phyloP scores from a whole-genome alignment of 1,140 invertebrate genomes.

The Zeugodacus cucurbitae region DNA sequence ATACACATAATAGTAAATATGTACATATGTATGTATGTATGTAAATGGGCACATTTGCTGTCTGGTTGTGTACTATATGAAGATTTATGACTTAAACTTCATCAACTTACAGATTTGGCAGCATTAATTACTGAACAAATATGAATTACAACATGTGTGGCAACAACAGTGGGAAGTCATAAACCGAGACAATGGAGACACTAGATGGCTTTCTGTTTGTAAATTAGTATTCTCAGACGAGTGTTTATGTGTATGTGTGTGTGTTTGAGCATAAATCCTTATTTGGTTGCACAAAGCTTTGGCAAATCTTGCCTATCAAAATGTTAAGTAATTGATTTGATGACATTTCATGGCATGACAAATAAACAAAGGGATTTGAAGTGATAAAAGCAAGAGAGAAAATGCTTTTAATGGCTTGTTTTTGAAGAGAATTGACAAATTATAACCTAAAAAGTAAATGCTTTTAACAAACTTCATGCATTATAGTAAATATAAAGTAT shows the following conservation, averaged over 20 bases:
- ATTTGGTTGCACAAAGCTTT: not conserved
- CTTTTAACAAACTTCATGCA: too few species aligned
- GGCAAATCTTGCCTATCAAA: not conserved
- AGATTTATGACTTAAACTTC: conserved; percentile 17
- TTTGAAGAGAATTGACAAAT: too few species aligned
- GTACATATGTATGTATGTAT: not conserved
- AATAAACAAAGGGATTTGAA: not conserved
- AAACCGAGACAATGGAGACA: not conserved
- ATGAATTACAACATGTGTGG: not conserved
- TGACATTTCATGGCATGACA: not conserved
- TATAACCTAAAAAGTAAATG: too few species aligned
- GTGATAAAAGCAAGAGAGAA: not conserved
- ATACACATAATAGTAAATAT: not conserved
- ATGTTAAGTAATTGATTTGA: not conserved
- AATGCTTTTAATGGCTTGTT: too few species aligned
- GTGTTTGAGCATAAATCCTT: not conserved
- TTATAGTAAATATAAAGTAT: too few species aligned
- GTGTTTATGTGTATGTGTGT: not conserved
- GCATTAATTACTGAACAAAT: conserved; percentile 20
- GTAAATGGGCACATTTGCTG: not conserved
- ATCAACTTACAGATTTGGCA: conserved; percentile 33
- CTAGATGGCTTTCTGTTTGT: not conserved
- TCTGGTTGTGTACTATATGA: not conserved
- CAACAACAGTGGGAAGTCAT: not conserved
- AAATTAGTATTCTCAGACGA: not conserved